These are phyloP conservation scores for Oncorhynchus nerka DNA, from an alignment of 2,113 vertebrate genomes.

Conservation along the genomic window DNA sequence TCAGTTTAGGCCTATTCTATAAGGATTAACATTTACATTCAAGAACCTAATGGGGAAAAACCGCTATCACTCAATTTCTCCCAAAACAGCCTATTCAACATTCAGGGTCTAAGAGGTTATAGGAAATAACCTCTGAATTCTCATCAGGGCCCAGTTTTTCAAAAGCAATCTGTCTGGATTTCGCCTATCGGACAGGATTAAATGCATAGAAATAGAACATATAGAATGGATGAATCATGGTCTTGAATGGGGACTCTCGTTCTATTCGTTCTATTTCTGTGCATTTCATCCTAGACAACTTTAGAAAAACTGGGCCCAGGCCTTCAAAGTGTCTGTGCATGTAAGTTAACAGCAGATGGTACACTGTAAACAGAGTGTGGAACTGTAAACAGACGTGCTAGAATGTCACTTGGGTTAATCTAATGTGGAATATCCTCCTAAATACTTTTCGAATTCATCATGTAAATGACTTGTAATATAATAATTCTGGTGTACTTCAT, in stretches of 20 bases:
- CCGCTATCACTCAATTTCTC: slow-evolving; percentile 20
- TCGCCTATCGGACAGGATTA: too few relatives aligned
- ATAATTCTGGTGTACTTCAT: not conserved
- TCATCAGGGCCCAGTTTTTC: not conserved
- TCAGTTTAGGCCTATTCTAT: slow-evolving; percentile 26
- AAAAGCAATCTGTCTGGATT: too few relatives aligned
- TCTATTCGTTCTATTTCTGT: too few relatives aligned
- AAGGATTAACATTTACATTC: slow-evolving; percentile 35
- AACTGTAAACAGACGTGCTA: slow-evolving; percentile 11
- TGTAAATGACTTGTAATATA: not conserved
- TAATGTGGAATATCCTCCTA: not conserved
- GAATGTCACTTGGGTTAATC: slow-evolving; percentile 2
- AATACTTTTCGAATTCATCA: not conserved
- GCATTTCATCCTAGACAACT: too few relatives aligned
- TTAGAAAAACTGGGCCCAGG: too few relatives aligned
- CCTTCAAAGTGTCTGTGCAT: not conserved
- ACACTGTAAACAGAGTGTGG: not conserved
- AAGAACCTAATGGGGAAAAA: slow-evolving; percentile 13
- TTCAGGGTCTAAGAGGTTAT: slow-evolving; percentile 37
- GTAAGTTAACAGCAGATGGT: slow-evolving; percentile 16
- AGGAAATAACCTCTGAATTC: slow-evolving; percentile 10
- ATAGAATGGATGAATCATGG: too few relatives aligned
- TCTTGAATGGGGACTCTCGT: too few relatives aligned
- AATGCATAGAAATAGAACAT: too few relatives aligned
- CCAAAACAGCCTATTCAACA: slow-evolving; percentile 31